Evolutionary conservation across 1,140 invertebrate species (phyloP), one percentile per base, ranked within the genome.

Genomic region (Drosophila lacteicornis): DNA sequence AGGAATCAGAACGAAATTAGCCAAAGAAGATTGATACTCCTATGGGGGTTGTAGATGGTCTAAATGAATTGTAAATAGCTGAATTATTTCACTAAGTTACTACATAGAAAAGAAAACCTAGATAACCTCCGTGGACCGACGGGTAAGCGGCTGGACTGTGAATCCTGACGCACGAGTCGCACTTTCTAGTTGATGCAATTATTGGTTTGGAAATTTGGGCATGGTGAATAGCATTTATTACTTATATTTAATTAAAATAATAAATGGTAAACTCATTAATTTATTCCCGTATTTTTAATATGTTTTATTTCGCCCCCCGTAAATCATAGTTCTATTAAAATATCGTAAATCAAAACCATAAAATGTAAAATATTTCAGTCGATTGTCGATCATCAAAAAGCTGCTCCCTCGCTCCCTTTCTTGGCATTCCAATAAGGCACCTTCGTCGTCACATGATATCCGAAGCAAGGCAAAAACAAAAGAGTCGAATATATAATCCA

Each of bases 361-460:
- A 73, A 70, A 58, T 36, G 13, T 58, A 33, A 45, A 58, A 73
- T 58, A 70, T 43, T 49, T 38, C n/a, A 50, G 42, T 33, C 45
- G 36, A 40, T 59, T 50, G 45, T 33, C 46, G 55, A 73, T 73
- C 51, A 73, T 70, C 56, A 30, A 53, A 71, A 47, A 27, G 33
- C 57, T 42, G 17, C 57, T 62, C 58, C 17, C 30, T 47, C 38
- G n/a, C 58, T 55, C 8, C 30, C 12, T 46, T 36, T 73, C 43
- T 40, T 55, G 13, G 40, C 74, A 76, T 76, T 73, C 67, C 67
- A 43, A 43, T 36, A 50, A 57, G 42, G 36, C 58, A 38, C 22
- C 46, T 57, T 53, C n/a, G 33, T 51, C 51, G 74, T 76, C 74
- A 76, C 74, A 65, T 76, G 74, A 76, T 76, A 76, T 53, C 51